phyloP scores from a whole-genome alignment of 2,888 invertebrate species.

The Metellina segmentata region DNA sequence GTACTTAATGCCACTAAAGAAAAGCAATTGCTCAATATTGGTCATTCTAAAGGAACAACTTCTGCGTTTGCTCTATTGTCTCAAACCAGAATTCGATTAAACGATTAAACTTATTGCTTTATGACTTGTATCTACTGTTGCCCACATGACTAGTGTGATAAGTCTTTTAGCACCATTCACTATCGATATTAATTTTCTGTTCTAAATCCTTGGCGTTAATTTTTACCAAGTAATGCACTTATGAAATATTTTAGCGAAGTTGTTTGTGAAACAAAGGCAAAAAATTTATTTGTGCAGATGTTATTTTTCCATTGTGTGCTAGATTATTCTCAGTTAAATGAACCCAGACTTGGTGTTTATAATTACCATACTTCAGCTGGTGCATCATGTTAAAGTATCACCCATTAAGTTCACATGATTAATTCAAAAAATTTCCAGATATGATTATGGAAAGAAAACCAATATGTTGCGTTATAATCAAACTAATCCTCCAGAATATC shows the following conservation, averaged over 20 bases:
- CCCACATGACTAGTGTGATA: conserved; percentile 86
- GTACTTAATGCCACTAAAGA: conserved; percentile 80
- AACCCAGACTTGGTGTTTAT: conserved; percentile 82
- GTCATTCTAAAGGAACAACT: conserved; percentile 82
- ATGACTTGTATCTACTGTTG: conserved; percentile 85
- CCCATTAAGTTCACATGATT: conserved; percentile 81
- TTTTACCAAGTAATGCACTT: conserved; percentile 86
- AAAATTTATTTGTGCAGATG: conserved; percentile 87
- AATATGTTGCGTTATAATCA: conserved; percentile 80
- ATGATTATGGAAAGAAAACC: conserved; percentile 79
- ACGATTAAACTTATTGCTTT: conserved; percentile 80
- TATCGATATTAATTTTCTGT: conserved; percentile 83
- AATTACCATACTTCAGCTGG: conserved; percentile 81
- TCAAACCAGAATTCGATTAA: conserved; percentile 78
- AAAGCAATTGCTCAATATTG: conserved; percentile 80
- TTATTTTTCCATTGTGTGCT: conserved; percentile 88
- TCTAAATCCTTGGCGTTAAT: conserved; percentile 86
- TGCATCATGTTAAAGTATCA: conserved; percentile 82
- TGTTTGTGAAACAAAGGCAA: conserved; percentile 82
- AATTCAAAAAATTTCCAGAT: conserved; percentile 78
- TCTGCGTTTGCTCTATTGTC: conserved; percentile 80
- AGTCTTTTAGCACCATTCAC: conserved; percentile 85
- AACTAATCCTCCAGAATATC: conserved; percentile 80
- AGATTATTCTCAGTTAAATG: conserved; percentile 86
- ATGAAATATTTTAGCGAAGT: conserved; percentile 81